Base-by-base conservation (phyloP, 2,113 vertebrate genomes). In the Grammomys surdaster region DNA sequence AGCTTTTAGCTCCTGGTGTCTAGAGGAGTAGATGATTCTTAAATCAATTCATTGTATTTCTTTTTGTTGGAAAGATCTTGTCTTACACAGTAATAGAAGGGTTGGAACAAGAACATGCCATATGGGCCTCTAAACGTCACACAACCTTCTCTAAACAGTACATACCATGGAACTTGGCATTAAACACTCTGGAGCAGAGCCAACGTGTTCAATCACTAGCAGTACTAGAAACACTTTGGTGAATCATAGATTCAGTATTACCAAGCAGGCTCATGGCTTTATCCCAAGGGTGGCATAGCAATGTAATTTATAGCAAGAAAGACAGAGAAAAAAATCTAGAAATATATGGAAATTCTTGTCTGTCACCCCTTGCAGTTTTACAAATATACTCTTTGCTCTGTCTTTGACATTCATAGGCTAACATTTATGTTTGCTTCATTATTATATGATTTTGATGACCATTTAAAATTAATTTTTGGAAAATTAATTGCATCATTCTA, bases 81-180 rank as follows among this genome's bases (percentile, higher is more conserved):
- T 84, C 90, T 96, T 97, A 96, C 36, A 89, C 1, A 16, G 80
- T 69, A 95, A 88, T 85, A 97, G 96, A 95, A 94, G 78, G 14
- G 65, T 96, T 94, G 14, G 75, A 93, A 88, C 93, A 85, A 75
- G 91, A 92, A 93, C 51, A 81, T 56, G 67, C 82, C 72, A 82
- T 95, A 92, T 65, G n/a, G 89, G 7, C 67, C 58, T 96, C 60
- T 65, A 89, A 89, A 65, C 31, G 31, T 82, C 93, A 80, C 14
- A 60, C 56, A 81, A 56, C 73, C 69, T 63, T 94, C 63, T 95
- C 75, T 91, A 19, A 77, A 90, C 3, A 76, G 86, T 65, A 65
- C 70, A 69, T 28, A 88, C 43, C 63, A 67, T 77, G 80, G 43
- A 69, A 93, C 91, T 97, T 93, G 69, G 69, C 84, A 78, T 54